Percentiles rank a stretch among this genome's conserved stretches.
Evolutionary conservation across 2,113 vertebrate species (phyloP).

Genomic region (Bothrops jararaca): DNA sequence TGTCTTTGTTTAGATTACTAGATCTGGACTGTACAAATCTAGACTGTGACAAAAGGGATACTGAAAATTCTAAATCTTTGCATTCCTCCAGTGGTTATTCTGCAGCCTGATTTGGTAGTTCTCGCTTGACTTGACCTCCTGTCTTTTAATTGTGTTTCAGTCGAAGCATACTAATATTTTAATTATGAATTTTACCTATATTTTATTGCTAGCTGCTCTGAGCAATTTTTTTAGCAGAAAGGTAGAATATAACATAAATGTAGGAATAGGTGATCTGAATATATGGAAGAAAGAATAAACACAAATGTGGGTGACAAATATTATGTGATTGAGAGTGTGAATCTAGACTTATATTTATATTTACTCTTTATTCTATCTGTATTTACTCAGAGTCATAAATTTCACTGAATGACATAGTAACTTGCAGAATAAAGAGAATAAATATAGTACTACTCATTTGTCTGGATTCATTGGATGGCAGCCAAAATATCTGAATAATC

Average conservation of each 20-base stretch:
- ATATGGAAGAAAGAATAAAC: not conserved
- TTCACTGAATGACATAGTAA: not conserved
- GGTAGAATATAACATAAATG: not conserved
- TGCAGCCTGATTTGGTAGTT: not conserved
- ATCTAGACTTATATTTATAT: not conserved
- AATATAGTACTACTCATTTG: slow-evolving; percentile 20
- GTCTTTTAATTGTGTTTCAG: not conserved
- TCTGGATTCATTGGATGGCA: slow-evolving; percentile 15
- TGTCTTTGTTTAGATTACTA: not conserved
- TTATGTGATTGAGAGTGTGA: not conserved
- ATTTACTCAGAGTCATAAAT: not conserved
- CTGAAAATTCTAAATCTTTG: not conserved
- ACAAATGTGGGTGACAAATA: not conserved
- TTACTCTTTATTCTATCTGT: not conserved
- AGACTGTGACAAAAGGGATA: not conserved
- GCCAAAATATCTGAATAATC: slow-evolving; percentile 15
- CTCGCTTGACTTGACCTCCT: not conserved
- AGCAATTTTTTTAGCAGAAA: not conserved
- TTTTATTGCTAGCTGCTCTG: not conserved
- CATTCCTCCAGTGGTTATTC: not conserved
- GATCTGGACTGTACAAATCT: not conserved
- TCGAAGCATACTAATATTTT: not conserved
- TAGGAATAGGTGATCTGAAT: not conserved
- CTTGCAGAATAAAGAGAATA: not conserved
- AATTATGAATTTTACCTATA: not conserved